Evolutionary conservation across 1,140 invertebrate genomes (phyloP), one percentile per base, ranked within the genome.

Genomic region (Pantala flavescens): DNA sequence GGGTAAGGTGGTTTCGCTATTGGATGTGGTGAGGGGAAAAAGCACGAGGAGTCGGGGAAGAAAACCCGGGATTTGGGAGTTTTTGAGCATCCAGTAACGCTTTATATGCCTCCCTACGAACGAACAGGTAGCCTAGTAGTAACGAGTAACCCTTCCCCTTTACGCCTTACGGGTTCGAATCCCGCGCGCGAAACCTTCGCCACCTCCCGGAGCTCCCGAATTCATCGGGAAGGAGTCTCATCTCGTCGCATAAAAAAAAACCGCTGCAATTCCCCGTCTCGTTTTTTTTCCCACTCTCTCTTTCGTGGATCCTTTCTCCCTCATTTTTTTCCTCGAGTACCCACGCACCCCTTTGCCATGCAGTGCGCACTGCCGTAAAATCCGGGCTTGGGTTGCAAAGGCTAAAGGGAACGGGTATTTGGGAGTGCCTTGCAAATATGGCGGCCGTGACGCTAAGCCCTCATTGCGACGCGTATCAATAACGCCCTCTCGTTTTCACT

Each of bases 401-500:
- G 49, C 49, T 21, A 19, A 21, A 63, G 23, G 73, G 21, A 43
- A 43, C 12, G 55, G n/a, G 63, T 36, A 63, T 63, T 63, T 12
- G 49, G 49, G 49, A 63, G 49, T 63, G 49, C 49, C 49, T 63
- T 21, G 49, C 49, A 63, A 63, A 63, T 63, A 63, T 63, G 49
- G 49, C 49, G 16, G 49, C 49, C 49, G 49, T 63, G 49, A 63
- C 49, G 49, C 49, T 63, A 63, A 63, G 70, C 49, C n/a, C 49
- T 63, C 49, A 63, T 63, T 63, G 49, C 49, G 49, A 63, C 49
- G 14, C 49, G 49, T 63, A 63, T 63, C 49, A 63, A 63, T 63
- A 63, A 63, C 49, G 49, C 49, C 49, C 49, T 63, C 71, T 55
- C 76, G 77, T 80, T 79, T 80, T 81, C 79, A 79, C 80, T 79